Conservation (phyloP, 2,797 vertebrate genomes). For the Botia almorhae region DNA sequence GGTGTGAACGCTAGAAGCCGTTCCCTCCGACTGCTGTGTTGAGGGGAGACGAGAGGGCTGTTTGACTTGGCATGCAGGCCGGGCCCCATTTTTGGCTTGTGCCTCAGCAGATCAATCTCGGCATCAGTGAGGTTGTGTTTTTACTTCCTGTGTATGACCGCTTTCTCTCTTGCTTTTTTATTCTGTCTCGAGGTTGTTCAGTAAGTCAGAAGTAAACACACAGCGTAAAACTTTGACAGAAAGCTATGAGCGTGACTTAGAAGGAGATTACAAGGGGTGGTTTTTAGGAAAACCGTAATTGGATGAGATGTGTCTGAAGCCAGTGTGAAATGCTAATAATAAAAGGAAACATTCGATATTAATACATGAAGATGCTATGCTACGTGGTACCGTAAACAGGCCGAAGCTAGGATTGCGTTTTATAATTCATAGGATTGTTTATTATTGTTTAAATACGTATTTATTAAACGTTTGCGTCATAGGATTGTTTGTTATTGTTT, state of each 20-base stretch:
- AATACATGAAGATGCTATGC: background rate
- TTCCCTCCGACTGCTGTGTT: constrained; percentile 39
- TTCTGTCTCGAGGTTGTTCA: constrained; percentile 11
- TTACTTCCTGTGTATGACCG: constrained; percentile 5
- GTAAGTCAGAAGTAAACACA: background rate
- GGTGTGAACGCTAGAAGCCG: constrained; percentile 41
- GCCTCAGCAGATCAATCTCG: constrained; percentile 69
- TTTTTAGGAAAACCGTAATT: background rate
- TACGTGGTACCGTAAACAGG: background rate
- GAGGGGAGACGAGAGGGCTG: constrained; percentile 65
- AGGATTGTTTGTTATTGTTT: no score
- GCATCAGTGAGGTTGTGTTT: constrained; percentile 1
- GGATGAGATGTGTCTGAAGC: background rate
- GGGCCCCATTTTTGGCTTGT: constrained; percentile 73
- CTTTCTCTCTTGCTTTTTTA: constrained; percentile 25
- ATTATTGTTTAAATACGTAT: no score
- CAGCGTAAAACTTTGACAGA: background rate
- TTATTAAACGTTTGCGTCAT: no score
- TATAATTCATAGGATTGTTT: background rate
- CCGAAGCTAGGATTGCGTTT: background rate
- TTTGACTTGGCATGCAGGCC: constrained; percentile 73
- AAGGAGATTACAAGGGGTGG: background rate
- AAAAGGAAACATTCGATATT: no score
- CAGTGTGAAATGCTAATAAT: background rate
- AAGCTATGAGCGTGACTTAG: background rate